Conservation (phyloP, 2,113 vertebrate genomes). For the Zosterops borbonicus region DNA sequence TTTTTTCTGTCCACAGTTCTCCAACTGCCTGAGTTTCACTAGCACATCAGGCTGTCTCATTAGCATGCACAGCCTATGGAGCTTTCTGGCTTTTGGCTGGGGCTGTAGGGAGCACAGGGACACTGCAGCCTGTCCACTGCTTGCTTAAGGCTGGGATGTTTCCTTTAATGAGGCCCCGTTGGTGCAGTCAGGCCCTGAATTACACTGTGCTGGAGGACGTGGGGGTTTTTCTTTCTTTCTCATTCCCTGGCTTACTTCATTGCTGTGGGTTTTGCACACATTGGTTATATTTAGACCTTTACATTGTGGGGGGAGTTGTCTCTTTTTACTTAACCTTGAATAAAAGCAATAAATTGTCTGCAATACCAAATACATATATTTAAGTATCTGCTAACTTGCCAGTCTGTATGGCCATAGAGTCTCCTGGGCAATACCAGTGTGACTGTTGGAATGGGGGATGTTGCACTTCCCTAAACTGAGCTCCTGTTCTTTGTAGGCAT, state of each 20-base stretch:
- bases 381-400: not conserved
- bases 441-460: not conserved
- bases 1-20: not conserved
- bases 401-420: accelerated
- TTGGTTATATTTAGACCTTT: not conserved
- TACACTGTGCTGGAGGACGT: accelerated
- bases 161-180: accelerated
- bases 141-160: not conserved
- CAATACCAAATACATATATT: not conserved
- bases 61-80: not conserved
- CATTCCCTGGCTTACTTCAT: not conserved
- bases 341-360: not conserved
- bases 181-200: not conserved
- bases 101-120: not conserved
- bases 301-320: not conserved
- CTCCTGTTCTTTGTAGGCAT: not conserved
- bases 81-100: not conserved
- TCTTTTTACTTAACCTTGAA: not conserved
- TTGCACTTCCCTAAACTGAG: not conserved
- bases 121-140: not conserved
- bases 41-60: accelerated
- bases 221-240: not conserved
- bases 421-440: not conserved
- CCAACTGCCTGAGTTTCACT: not conserved
- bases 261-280: not conserved